Evolutionary conservation across 2,113 vertebrate genomes (phyloP).

Genomic region (Maccullochella peelii): DNA sequence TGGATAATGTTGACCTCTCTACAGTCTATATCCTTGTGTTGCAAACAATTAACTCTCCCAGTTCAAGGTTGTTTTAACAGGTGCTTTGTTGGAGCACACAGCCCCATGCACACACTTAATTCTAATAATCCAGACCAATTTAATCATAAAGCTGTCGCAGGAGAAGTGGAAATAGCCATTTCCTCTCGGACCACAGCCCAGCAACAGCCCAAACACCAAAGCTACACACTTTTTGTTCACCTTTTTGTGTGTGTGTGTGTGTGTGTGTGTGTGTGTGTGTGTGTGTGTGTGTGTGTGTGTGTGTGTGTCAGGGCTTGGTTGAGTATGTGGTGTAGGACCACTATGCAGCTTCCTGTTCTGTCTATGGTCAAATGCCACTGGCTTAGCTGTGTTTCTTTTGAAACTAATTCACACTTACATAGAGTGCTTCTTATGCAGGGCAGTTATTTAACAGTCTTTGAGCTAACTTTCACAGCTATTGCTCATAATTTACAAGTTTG

Average conservation of each 20-base stretch:
- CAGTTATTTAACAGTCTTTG: not conserved
- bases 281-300: constrained; percentile 8
- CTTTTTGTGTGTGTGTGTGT: constrained; percentile 28
- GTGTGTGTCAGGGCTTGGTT: constrained; percentile 6
- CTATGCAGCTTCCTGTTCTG: constrained; percentile 60
- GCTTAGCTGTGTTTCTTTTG: constrained; percentile 32
- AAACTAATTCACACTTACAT: constrained; percentile 28
- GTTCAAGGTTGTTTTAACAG: constrained; percentile 77
- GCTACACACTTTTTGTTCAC: constrained; percentile 43
- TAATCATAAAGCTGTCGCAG: constrained; percentile 68
- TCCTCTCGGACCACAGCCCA: constrained; percentile 56
- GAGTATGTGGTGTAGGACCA: constrained; percentile 53
- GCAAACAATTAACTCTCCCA: constrained; percentile 59
- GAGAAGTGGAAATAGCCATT: constrained; percentile 71
- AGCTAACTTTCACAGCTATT: not conserved
- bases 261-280: constrained; percentile 8
- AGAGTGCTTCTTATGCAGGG: not conserved
- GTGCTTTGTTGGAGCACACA: constrained; percentile 63
- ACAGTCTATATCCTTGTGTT: constrained; percentile 21
- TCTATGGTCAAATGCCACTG: constrained; percentile 56
- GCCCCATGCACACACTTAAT: constrained; percentile 62
- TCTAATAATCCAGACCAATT: constrained; percentile 72
- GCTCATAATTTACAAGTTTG: not conserved
- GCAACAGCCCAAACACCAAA: constrained; percentile 29
- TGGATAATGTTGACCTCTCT: not conserved